These are phyloP conservation scores for Acrobasis repandana DNA, from an alignment of 2,888 invertebrate species.

Conservation along the genomic window DNA sequence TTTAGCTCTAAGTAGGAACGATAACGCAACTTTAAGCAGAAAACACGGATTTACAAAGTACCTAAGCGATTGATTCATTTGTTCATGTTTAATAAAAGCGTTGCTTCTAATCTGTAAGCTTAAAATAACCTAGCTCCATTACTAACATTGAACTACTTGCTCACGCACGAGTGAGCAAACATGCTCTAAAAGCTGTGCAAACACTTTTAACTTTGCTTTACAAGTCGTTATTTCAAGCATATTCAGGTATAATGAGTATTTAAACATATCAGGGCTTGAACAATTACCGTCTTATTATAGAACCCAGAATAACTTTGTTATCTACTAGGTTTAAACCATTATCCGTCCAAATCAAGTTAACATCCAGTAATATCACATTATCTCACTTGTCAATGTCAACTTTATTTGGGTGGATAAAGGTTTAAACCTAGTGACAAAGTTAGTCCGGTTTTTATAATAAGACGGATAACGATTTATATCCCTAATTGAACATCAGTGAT, in stretches of 20 bases:
- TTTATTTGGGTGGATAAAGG: too few relatives aligned
- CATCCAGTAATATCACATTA: too few relatives aligned
- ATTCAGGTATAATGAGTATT: conserved; percentile 14
- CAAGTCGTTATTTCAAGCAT: conserved; percentile 24
- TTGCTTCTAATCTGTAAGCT: conserved; percentile 26
- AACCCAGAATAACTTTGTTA: too few relatives aligned
- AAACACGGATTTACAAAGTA: neutral
- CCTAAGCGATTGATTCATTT: neutral
- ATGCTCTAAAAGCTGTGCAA: conserved; percentile 45
- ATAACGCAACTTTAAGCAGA: neutral
- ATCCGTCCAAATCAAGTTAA: too few relatives aligned
- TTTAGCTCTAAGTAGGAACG: neutral
- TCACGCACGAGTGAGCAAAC: conserved; percentile 34
- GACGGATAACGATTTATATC: too few relatives aligned
- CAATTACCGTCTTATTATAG: neutral
- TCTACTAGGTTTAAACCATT: too few relatives aligned
- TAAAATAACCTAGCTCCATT: conserved; percentile 21
- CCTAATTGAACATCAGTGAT: neutral
- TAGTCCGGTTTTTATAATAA: too few relatives aligned
- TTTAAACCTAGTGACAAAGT: too few relatives aligned
- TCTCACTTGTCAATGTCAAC: too few relatives aligned
- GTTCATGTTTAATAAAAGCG: conserved; percentile 17
- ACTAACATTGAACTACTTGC: conserved; percentile 27
- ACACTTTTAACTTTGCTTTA: conserved; percentile 22
- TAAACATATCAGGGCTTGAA: conserved; percentile 7